Base-by-base conservation (phyloP, 2,888 invertebrate genomes). In the Helobdella robusta region DNA sequence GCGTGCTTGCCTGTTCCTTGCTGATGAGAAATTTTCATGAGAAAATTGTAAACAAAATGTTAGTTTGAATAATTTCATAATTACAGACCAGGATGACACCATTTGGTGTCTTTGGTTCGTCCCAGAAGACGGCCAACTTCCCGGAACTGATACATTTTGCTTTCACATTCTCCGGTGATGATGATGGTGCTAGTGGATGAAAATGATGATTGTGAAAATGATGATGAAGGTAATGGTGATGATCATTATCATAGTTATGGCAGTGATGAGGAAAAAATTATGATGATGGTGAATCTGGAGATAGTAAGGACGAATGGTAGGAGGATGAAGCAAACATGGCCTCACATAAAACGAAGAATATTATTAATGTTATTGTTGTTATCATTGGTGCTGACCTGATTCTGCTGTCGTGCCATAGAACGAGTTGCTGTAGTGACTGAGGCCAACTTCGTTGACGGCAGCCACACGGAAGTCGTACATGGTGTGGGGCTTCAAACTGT, bases 91-190 rank as follows among this genome's bases (percentile, higher is more conserved):
- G 91, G 72, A 98, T 91, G 85, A 91, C 89, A 73, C 97, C 97
- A 78, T 95, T 95, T 59, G 95, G 93, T 64, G 90, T 91, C 79
- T 93, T 92, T 23, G 97, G 97, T 77, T 92, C 92, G 74, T 91
- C 90, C 98, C 98, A 98, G 77, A 92, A 91, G 73, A 98, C 91
- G 67, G 94, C 88, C 87, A 98, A 91, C 44, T 93, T 93, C 78
- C 89, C 91, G 64, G 92, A 89, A 80, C 91, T 93, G 72, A 94
- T 84, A 6, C 95, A 91, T 64, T 91, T 85, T 64, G 91, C 94
- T 83, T 89, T 89, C 46, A 97, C 91, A 81, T 92, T 91, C 73
- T 89, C 84, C 5, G 97, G 97, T 63, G 95, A 89, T 2, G 62
- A 50, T 5, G 46, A 25, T 2, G 62, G 62, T 5, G 62, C 62